phyloP scores from a whole-genome alignment of 2,888 invertebrate species.

The Osedax frankpressi region DNA sequence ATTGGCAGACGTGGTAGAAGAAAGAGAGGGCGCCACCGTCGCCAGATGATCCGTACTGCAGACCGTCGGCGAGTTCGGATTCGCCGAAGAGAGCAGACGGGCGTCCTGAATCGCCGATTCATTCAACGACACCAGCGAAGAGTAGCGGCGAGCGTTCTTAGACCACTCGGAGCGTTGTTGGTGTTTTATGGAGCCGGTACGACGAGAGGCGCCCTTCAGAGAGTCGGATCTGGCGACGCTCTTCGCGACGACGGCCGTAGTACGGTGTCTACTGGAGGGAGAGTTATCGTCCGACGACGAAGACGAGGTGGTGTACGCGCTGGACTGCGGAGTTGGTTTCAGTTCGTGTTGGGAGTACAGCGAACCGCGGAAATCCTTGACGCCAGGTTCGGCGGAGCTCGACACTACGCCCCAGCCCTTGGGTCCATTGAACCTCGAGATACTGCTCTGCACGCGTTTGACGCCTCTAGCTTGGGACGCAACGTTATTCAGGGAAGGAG shows the following conservation, averaged over 20 bases:
- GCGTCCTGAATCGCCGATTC: not conserved
- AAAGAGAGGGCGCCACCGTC: not conserved
- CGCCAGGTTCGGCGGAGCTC: not conserved
- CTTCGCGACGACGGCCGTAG: slow-evolving; percentile 32
- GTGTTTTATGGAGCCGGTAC: not conserved
- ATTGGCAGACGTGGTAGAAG: too few species aligned
- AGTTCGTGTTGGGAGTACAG: not conserved
- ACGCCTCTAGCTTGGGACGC: not conserved
- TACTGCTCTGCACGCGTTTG: not conserved
- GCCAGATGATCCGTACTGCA: not conserved
- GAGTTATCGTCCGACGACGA: not conserved
- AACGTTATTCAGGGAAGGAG: not conserved
- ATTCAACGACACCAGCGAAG: not conserved
- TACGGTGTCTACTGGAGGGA: too few species aligned
- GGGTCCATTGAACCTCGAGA: not conserved
- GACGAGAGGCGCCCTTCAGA: slow-evolving; percentile 28
- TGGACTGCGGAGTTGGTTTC: not conserved
- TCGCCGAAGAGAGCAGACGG: not conserved
- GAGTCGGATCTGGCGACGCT: slow-evolving; percentile 35
- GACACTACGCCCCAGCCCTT: not conserved
- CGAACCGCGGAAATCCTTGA: slow-evolving; percentile 2
- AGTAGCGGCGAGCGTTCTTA: not conserved
- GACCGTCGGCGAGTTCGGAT: not conserved
- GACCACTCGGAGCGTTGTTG: not conserved
- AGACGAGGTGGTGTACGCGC: not conserved